Base-by-base conservation (phyloP, 2,888 invertebrate species). In the Drosophila anomalipes region DNA sequence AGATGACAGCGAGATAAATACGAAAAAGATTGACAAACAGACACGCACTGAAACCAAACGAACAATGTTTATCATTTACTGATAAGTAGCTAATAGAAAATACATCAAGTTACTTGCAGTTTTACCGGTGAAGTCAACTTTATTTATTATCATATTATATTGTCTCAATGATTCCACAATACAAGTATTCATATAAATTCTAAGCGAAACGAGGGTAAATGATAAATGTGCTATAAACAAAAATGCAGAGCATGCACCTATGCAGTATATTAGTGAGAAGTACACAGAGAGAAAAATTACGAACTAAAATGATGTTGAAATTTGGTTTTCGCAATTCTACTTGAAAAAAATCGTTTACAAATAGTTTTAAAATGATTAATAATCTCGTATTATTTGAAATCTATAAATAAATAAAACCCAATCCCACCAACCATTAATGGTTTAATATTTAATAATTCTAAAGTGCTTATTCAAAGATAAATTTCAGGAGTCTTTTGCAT, bases 101-200 rank as follows among this genome's bases (percentile, higher is more conserved):
- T 14, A 53, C 22, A 22, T 33, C 28, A 37, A 35, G 26, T 14
- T 35, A 35, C 35, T 33, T 41, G 28, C 53, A 10, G 26, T 28
- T 47, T 68, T 67, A 32, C n/a, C 53, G 41, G 53, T 57, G 53
- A 10, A 65, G 14, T 52, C 39, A 62, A 69, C 62, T 79, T 79
- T 74, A 68, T 59, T 32, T 58, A 56, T 22, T 22, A 22, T 16
- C 4, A 7, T 9, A 2, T 22, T 2, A 54, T 49, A 47, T 61
- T 44, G 52, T 33, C 30, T n/a, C 30, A 60, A 14, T 57, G 60
- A 19, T 57, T 30, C 3, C 30, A 60, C 37, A 44, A 39, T n/a
- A 54, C 6, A 54, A 10, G 10, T 54, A 6, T 35, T 35, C 35
- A 52, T 28, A 51, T 56, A 37, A 61, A 41, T 26, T 19, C 28